Percentiles rank a stretch among this genome's conserved stretches.
These are phyloP conservation scores for Hyperoodon ampullatus DNA, from an alignment of 2,113 vertebrate genomes.

Conservation along the genomic window DNA sequence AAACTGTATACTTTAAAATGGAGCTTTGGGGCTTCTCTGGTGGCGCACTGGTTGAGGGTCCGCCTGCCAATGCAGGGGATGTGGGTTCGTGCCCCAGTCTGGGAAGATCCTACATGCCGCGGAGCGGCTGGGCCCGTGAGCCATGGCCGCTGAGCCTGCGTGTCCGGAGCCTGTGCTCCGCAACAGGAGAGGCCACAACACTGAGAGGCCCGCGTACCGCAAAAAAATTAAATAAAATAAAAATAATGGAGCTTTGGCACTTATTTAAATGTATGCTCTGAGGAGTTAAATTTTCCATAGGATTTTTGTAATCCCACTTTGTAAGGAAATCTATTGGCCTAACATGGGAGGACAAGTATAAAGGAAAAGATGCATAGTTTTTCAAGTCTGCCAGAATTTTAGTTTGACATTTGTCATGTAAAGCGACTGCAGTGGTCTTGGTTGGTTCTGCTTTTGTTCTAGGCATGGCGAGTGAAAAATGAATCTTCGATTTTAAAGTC, in stretches of 20 bases:
- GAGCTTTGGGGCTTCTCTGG: neutral
- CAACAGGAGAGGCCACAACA: too few relatives aligned
- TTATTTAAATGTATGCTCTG: neutral
- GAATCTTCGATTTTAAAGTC: neutral
- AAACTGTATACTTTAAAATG: neutral
- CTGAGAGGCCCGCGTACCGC: too few relatives aligned
- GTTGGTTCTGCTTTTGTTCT: neutral
- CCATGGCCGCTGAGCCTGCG: too few relatives aligned
- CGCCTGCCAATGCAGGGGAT: too few relatives aligned
- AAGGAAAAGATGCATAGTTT: slow-evolving; percentile 44
- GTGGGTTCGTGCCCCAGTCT: too few relatives aligned
- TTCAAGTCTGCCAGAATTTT: neutral
- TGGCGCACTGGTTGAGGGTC: too few relatives aligned
- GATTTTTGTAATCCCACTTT: neutral
- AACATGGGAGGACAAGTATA: neutral
- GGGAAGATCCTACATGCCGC: too few relatives aligned
- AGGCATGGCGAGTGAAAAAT: neutral
- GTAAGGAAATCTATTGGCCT: neutral
- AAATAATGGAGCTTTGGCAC: neutral
- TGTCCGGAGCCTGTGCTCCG: too few relatives aligned
- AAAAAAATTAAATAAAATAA: too few relatives aligned
- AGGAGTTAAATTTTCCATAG: slow-evolving; percentile 6
- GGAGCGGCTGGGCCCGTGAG: too few relatives aligned
- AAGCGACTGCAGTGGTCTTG: slow-evolving; percentile 26
- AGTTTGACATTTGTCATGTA: slow-evolving; percentile 25